Conservation (phyloP, 2,888 invertebrate genomes). For the Odontothrips loti region DNA sequence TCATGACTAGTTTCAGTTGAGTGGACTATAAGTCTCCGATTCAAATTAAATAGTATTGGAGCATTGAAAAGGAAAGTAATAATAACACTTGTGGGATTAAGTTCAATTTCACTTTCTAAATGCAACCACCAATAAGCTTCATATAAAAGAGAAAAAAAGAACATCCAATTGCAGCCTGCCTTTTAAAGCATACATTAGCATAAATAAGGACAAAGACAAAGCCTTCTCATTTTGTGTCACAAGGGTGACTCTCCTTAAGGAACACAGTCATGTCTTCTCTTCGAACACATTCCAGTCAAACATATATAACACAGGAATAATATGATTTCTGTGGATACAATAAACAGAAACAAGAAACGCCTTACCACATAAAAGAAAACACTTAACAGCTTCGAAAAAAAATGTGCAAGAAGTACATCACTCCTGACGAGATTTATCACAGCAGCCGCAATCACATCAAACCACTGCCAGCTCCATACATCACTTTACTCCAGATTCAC, state of each 20-base stretch:
- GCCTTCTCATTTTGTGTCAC: not conserved
- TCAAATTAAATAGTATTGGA: not conserved
- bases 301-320: not conserved
- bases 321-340: not conserved
- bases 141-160: not conserved
- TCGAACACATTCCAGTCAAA: not conserved
- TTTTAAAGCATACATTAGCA: no score
- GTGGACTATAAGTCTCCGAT: not conserved
- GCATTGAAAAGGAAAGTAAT: not conserved
- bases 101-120: not conserved
- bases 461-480: not conserved
- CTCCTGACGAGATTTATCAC: slow-evolving; percentile 9
- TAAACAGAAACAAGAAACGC: slow-evolving; percentile 11
- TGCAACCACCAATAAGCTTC: not conserved
- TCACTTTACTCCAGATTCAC: slow-evolving; percentile 37
- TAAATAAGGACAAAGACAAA: not conserved
- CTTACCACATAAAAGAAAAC: not conserved
- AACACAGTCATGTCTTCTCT: slow-evolving; percentile 14
- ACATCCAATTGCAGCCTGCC: not conserved
- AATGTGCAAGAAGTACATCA: slow-evolving; percentile 26
- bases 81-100: not conserved
- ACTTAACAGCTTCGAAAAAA: not conserved
- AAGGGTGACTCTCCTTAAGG: not conserved
- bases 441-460: slow-evolving; percentile 17
- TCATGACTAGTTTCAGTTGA: slow-evolving; percentile 4